Evolutionary conservation across 2,888 invertebrate genomes (phyloP).

Genomic region (Panorpa germanica): DNA sequence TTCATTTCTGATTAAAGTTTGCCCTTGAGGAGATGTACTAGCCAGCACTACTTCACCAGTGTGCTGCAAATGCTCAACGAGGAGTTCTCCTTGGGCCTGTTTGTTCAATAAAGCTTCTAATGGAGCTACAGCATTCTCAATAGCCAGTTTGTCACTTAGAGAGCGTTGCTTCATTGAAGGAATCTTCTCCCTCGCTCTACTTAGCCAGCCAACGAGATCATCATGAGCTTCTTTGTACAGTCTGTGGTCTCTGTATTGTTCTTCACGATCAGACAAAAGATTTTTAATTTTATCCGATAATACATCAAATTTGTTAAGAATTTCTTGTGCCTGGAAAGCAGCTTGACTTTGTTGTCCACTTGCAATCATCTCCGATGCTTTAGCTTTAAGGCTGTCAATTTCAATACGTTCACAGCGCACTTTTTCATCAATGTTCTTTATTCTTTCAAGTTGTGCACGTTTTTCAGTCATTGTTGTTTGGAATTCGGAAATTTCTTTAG

Average conservation of each 20-base stretch:
- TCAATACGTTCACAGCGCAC: constrained; percentile 78
- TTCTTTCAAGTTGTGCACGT: constrained; percentile 64
- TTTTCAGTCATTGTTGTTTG: constrained; percentile 76
- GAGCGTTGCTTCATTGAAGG: constrained; percentile 72
- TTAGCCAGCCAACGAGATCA: constrained; percentile 75
- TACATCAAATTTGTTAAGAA: constrained; percentile 65
- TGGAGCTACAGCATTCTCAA: constrained; percentile 77
- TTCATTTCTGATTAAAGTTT: constrained; percentile 64
- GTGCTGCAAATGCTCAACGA: constrained; percentile 72
- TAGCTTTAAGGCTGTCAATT: constrained; percentile 67
- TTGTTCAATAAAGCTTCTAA: constrained; percentile 71
- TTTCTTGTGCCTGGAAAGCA: constrained; percentile 68
- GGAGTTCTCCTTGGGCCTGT: constrained; percentile 74
- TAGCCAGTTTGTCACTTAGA: constrained; percentile 68
- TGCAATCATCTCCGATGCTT: constrained; percentile 69
- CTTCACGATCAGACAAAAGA: constrained; percentile 57
- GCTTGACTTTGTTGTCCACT: constrained; percentile 71
- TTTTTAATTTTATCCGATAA: constrained; percentile 60
- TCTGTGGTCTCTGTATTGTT: constrained; percentile 74
- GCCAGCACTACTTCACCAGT: constrained; percentile 74
- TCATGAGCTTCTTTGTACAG: constrained; percentile 83
- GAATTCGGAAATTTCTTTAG: constrained; percentile 52
- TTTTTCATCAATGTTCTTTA: constrained; percentile 74
- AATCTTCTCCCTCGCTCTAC: constrained; percentile 71
- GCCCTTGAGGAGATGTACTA: constrained; percentile 63